Base-by-base conservation (phyloP, 1,140 invertebrate genomes). In the Telenomus remus region DNA sequence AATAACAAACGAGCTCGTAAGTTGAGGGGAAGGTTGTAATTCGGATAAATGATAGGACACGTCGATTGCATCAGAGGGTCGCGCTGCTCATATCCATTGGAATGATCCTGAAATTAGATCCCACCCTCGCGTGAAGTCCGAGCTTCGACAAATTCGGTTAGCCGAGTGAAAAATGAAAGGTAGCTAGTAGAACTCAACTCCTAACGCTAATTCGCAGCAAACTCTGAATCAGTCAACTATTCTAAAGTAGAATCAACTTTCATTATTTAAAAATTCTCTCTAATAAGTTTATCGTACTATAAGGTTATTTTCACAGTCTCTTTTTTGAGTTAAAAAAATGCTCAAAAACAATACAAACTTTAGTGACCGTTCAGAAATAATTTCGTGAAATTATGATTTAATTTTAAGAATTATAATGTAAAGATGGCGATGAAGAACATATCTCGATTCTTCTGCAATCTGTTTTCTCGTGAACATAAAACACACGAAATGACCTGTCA, bases 101-200 rank as follows among this genome's bases (percentile, higher is more conserved):
- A 84, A 84, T 85, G 79, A 81, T 75, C 84, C 77, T 76, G 76
- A 85, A 85, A 86, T 86, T 85, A 85, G 85, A 86, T 86, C 81
- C 76, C 77, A 82, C 83, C 81, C 82, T 80, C 78, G 78, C 55
- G 74, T 80, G 77, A 72, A 79, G 79, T 82, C 80, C 81, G 75
- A 83, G 82, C 57, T 84, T 84, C 82, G 84, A 86, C 84, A 86
- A 86, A 86, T 86, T 85, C 84, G 79, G 84, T 86, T 86, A 85
- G 81, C 69, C 79, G 78, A 65, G 78, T 85, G 85, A 87, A 86
- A 86, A 86, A 87, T 87, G 85, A 84, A 72, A 69, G 63, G 75
- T 73, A 63, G 59, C 64, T 72, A 48, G 34, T 43, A 15, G 54
- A 73, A 69, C 69, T 72, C 53, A 65, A 57, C 69, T 70, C 7